Evolutionary conservation across 2,888 invertebrate species (phyloP).

Genomic region (Dasysyrphus tricinctus): DNA sequence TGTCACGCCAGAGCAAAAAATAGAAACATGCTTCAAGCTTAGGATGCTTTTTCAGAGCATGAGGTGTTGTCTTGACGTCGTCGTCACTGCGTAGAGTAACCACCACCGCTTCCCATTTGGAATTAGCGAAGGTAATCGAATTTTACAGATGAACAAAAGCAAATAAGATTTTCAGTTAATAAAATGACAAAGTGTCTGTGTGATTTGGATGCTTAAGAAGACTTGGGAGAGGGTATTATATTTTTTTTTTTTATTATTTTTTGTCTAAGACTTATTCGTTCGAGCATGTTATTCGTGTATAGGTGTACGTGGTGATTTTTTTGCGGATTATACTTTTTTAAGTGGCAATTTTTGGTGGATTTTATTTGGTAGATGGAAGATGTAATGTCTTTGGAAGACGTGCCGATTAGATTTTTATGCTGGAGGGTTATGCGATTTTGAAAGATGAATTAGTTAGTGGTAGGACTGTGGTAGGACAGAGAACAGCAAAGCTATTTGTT

Average conservation of each 20-base stretch:
- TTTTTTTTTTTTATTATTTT: conserved; percentile 19
- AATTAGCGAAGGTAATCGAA: conserved; percentile 75
- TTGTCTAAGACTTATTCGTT: conserved; percentile 1
- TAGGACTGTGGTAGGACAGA: background rate
- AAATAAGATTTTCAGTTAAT: conserved; percentile 83
- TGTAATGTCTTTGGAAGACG: conserved; percentile 22
- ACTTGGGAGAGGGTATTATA: background rate
- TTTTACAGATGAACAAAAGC: conserved; percentile 80
- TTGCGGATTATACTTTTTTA: conserved; percentile 68
- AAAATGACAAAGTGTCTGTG: conserved; percentile 78
- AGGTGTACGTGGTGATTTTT: conserved; percentile 52
- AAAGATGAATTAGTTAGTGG: background rate
- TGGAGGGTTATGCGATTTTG: background rate
- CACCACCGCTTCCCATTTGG: conserved; percentile 47
- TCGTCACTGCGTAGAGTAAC: conserved; percentile 5
- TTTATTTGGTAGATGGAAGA: conserved; percentile 25
- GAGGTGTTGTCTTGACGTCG: conserved; percentile 37
- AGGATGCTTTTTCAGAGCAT: background rate
- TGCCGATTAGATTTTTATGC: conserved; percentile 28
- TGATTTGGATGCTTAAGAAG: conserved; percentile 44
- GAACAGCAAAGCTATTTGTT: background rate
- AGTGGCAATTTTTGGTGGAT: conserved; percentile 71
- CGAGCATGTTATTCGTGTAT: conserved; percentile 2
- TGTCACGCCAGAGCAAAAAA: conserved; percentile 45
- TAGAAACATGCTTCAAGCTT: background rate